Conservation (phyloP, 2,113 vertebrate species). For the Burhinus bistriatus region DNA sequence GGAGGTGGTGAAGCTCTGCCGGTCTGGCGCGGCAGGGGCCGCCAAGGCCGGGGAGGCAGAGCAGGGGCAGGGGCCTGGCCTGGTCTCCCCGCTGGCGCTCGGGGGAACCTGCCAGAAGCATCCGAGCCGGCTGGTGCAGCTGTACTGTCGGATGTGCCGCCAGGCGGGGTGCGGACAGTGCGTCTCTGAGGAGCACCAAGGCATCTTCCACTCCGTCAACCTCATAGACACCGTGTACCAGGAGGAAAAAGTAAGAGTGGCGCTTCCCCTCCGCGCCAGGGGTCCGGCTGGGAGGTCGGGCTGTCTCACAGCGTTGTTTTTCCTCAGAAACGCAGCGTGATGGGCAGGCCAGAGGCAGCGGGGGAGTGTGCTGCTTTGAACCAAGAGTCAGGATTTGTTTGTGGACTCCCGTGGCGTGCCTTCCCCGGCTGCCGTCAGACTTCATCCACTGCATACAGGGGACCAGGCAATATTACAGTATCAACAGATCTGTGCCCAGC, state of each 20-base stretch:
- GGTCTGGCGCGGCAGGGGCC: not conserved
- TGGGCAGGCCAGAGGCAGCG: not conserved
- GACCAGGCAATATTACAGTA: accelerated
- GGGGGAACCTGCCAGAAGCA: slow-evolving; percentile 52
- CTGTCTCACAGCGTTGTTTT: accelerated
- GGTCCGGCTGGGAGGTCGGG: not conserved
- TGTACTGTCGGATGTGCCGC: slow-evolving; percentile 68
- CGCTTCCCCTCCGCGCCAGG: not conserved
- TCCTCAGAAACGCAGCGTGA: too few species aligned
- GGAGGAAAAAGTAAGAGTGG: slow-evolving; percentile 66
- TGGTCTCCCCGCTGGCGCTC: not conserved
- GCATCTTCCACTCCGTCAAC: slow-evolving; percentile 72
- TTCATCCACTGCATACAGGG: accelerated
- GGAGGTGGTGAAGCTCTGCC: slow-evolving; percentile 57
- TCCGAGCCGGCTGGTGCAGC: slow-evolving; percentile 39
- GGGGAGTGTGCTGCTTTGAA: not conserved
- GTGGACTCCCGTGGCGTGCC: accelerated
- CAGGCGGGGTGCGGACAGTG: slow-evolving; percentile 65
- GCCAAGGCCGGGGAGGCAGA: not conserved
- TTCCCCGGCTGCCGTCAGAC: not conserved
- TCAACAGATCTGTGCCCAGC: accelerated
- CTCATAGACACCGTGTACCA: slow-evolving; percentile 67
- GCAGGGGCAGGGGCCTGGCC: not conserved
- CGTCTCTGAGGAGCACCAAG: slow-evolving; percentile 61
- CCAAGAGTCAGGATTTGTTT: accelerated